Evolutionary conservation across 2,888 invertebrate genomes (phyloP), one percentile per base, ranked within the genome.

Genomic region (Embidobia sp.): DNA sequence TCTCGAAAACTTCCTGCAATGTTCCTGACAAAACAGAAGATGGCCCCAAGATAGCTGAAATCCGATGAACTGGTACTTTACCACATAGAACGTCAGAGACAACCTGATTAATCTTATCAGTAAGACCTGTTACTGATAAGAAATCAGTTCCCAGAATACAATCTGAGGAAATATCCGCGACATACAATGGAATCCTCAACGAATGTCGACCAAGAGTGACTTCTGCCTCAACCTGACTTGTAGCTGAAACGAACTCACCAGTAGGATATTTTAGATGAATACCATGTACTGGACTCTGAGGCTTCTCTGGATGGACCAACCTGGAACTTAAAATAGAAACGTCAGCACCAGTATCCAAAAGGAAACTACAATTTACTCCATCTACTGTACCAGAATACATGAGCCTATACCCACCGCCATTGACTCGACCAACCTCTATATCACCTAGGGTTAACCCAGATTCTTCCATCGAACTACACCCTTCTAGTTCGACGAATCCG

Each of bases 161-260:
- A 27, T 27, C 15, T 0, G 26, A 26, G 0, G 46, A 46, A 27
- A 46, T 27, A 8, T 27, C 27, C 0, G 27, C 26, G 1, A 46
- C 27, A 26, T 18, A 53, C 4, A 53, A 0, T 6, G 26, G 37
- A 13, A 53, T 4, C 3, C 5, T 0, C 1, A 26, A 42, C 31
- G 51, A 16, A 22, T 63, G 37, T 66, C 13, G 63, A 13, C 49
- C 72, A 11, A 22, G 35, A 44, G 6, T 64, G 13, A 15, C 16
- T 4, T 22, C n/a, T 3, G 10, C 7, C n/a, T n/a, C 55, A 53
- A 51, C 1, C 61, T 33, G 5, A 10, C 4, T 16, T 13, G 2
- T 48, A 8, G 33, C 49, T 1, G 49, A 33, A 6, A 51, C 49
- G n/a, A 33, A 51, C 13, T 51, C 49, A 6, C 33, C 49, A 2